Evolutionary conservation across 2,113 vertebrate genomes (phyloP).

Genomic region (Heptranchias perlo): DNA sequence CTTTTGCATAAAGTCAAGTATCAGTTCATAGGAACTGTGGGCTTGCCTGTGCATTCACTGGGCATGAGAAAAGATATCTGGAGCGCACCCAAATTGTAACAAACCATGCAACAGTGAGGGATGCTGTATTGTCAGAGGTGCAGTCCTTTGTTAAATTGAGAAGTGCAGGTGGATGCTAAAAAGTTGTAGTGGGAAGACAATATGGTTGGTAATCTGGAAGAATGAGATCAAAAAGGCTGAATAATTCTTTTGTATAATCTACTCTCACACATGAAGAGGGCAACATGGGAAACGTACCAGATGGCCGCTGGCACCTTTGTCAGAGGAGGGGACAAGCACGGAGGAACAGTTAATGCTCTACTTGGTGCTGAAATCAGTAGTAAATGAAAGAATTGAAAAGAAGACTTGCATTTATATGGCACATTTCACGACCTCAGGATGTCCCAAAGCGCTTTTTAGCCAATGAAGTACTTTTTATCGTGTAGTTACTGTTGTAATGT

Average conservation of each 20-base stretch:
- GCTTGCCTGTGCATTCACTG: neutral
- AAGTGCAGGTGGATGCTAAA: neutral
- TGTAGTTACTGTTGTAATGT: too few relatives aligned
- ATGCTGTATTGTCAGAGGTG: neutral
- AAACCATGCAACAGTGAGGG: neutral
- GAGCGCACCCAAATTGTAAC: neutral
- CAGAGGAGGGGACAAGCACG: neutral
- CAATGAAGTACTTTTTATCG: too few relatives aligned
- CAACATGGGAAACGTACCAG: neutral
- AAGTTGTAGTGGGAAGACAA: neutral
- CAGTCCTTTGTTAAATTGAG: neutral
- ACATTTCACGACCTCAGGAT: too few relatives aligned
- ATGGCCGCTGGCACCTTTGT: neutral
- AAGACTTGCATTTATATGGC: too few relatives aligned
- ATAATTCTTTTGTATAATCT: neutral
- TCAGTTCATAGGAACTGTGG: neutral
- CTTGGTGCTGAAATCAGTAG: neutral
- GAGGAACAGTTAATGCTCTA: neutral
- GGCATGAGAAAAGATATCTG: neutral
- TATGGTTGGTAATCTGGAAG: neutral
- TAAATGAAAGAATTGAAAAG: too few relatives aligned
- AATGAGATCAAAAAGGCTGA: neutral
- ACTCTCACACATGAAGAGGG: neutral
- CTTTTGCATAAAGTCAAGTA: neutral
- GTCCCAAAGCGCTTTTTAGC: too few relatives aligned